Conservation (phyloP, 2,888 invertebrate species). For the Bedellia somnulentella region DNA sequence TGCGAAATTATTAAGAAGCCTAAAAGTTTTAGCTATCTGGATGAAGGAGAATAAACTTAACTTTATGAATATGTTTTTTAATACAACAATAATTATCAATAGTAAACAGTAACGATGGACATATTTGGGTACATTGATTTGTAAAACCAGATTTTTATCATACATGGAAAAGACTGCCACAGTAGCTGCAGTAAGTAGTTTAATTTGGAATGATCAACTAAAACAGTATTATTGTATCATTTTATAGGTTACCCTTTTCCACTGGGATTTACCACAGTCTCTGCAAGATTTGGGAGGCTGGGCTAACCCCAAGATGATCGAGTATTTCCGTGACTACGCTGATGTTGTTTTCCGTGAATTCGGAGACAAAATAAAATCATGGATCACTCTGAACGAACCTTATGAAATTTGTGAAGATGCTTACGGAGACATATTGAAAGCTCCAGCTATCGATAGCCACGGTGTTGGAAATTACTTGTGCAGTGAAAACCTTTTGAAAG, state of each 20-base stretch:
- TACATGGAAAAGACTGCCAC: too few species aligned
- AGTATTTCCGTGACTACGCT: slow-evolving; percentile 60
- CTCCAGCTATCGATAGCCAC: slow-evolving; percentile 55
- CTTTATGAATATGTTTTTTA: too few species aligned
- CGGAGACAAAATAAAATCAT: slow-evolving; percentile 62
- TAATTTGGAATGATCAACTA: too few species aligned
- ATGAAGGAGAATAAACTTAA: too few species aligned
- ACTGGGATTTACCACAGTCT: slow-evolving; percentile 68
- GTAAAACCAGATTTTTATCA: too few species aligned
- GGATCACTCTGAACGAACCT: slow-evolving; percentile 74
- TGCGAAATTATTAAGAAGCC: too few species aligned
- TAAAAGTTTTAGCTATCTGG: too few species aligned
- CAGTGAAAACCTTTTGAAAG: slow-evolving; percentile 64
- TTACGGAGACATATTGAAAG: slow-evolving; percentile 52
- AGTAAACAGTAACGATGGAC: too few species aligned
- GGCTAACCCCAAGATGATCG: slow-evolving; percentile 53
- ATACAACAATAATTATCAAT: too few species aligned
- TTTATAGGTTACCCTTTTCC: slow-evolving; percentile 64
- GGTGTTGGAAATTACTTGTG: slow-evolving; percentile 67
- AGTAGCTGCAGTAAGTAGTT: too few species aligned
- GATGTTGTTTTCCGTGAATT: slow-evolving; percentile 55
- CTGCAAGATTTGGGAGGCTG: slow-evolving; percentile 61
- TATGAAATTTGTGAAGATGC: slow-evolving; percentile 55
- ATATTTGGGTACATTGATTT: too few species aligned
- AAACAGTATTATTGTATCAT: too few species aligned